Base-by-base conservation (phyloP, 1,140 invertebrate species). In the Gryon sp. region DNA sequence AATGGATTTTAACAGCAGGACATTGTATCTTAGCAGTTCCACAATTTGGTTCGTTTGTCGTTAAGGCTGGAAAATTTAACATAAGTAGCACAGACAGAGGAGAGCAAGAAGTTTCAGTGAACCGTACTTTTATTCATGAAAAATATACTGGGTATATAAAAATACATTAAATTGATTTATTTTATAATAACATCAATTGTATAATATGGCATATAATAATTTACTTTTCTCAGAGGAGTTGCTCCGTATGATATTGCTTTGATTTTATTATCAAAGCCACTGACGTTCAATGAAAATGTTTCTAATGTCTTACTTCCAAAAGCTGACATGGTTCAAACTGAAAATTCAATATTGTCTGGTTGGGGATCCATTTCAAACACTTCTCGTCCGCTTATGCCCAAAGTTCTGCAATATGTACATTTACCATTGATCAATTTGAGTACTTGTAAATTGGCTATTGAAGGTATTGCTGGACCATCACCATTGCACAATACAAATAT, bases 161-260 rank as follows among this genome's bases (percentile, higher is more conserved):
- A 16, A 20, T 34, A n/a, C n/a, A n/a, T n/a, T n/a, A n/a, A n/a
- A n/a, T n/a, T n/a, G n/a, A n/a, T n/a, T n/a, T n/a, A n/a, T n/a
- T n/a, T n/a, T n/a, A n/a, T n/a, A n/a, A n/a, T n/a, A n/a, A n/a
- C n/a, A n/a, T n/a, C n/a, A n/a, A n/a, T n/a, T n/a, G n/a, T n/a
- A n/a, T n/a, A n/a, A n/a, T n/a, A n/a, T n/a, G n/a, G n/a, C n/a
- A n/a, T n/a, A n/a, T 15, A 1, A 5, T 36, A 11, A 36, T 20
- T 7, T 41, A 18, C 46, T 36, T 19, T 65, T 80, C 80, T 7
- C 69, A 87, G 87, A 11, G 87, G 87, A 4, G 90, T 91, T 3
- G 88, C 83, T 12, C 88, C 89, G 12, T 90, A 91, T 63, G 93
- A 94, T 76, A 91, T 94, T 57, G 92, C 92, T 20, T 40, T 94